A percentile compares a stretch with the other conserved stretches of the same genome.
phyloP scores from a whole-genome alignment of 2,113 vertebrate species.

The Xenopus laevis region DNA sequence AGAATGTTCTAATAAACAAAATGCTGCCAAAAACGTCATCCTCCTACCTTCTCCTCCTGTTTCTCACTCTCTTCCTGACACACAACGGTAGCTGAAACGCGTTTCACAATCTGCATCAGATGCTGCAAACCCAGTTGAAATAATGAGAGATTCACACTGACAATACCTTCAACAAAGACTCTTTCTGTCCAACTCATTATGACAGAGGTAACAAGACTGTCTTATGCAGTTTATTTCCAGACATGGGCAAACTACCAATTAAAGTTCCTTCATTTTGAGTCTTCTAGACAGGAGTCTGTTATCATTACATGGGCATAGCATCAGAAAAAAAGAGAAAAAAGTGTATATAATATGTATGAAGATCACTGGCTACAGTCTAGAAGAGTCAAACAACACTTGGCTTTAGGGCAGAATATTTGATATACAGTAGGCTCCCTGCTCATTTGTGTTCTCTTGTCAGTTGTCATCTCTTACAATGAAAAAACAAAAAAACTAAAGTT shows the following conservation, averaged over 20 bases:
- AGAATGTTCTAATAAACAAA: conserved; percentile 10
- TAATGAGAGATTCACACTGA: conserved; percentile 7
- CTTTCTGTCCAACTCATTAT: conserved; percentile 13
- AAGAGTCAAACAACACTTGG: too few species aligned
- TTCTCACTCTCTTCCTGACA: too few species aligned
- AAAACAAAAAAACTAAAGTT: too few species aligned
- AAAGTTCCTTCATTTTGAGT: conserved; percentile 10
- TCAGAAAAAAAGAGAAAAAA: too few species aligned
- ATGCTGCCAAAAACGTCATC: conserved; percentile 21
- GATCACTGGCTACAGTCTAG: too few species aligned
- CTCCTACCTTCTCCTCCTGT: conserved; percentile 27
- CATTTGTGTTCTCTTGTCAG: too few species aligned
- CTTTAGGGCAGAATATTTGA: too few species aligned
- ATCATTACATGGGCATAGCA: conserved; percentile 6
- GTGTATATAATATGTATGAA: too few species aligned
- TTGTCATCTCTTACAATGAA: too few species aligned
- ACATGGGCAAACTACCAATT: conserved; percentile 24
- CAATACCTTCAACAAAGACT: conserved; percentile 24
- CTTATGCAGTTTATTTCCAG: conserved; percentile 3
- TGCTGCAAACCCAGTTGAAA: background rate
- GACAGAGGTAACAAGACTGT: conserved; percentile 12
- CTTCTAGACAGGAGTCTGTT: conserved; percentile 11
- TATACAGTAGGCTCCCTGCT: too few species aligned
- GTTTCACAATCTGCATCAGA: conserved; percentile 13
- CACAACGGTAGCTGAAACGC: background rate